Evolutionary conservation across 2,888 invertebrate species (phyloP), one percentile per base, ranked within the genome.

Genomic region (Omphaloscelis lunosa): DNA sequence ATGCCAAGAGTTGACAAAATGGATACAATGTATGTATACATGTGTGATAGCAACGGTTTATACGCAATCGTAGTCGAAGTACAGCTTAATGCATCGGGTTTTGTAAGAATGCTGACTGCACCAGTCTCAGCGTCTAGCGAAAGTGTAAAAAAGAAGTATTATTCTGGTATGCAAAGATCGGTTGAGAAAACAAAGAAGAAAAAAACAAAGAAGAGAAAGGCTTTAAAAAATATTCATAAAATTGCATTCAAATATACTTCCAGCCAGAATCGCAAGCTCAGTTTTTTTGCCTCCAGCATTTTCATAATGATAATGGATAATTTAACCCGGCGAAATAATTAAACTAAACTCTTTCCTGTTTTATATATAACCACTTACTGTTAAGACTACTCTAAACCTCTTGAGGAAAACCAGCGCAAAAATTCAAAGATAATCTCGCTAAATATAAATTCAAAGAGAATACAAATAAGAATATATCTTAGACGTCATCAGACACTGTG

Each of bases 391-490:
- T 48, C 17, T 41, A 17, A 27, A 41, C 23, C n/a, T 41, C 39
- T 63, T 73, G n/a, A 76, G 72, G 66, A 68, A 77, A 78, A 83
- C 11, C 9, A 15, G 12, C 56, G 65, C 68, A 69, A 77, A 82
- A 86, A 80, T 48, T 53, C 67, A 66, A 70, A 41, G 66, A 72
- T 73, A 58, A 74, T 83, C 75, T 79, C 56, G 67, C 66, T 75
- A 67, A 77, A 79, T 61, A 53, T 58, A 80, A 63, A 63, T 75
- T 75, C 77, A 80, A 88, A 82, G 61, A 71, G 59, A 39, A 88
- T 79, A 70, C 74, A 74, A 86, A 86, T 77, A 39, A 56, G 48
- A 39, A 58, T n/a, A 59, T 81, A 88, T 87, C 82, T 59, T 48
- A 70, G 20, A 41, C 63, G 80, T 77, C 80, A 86, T 87, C 89